phyloP scores from a whole-genome alignment of 2,888 invertebrate species.

The Ametastegia equiseti region DNA sequence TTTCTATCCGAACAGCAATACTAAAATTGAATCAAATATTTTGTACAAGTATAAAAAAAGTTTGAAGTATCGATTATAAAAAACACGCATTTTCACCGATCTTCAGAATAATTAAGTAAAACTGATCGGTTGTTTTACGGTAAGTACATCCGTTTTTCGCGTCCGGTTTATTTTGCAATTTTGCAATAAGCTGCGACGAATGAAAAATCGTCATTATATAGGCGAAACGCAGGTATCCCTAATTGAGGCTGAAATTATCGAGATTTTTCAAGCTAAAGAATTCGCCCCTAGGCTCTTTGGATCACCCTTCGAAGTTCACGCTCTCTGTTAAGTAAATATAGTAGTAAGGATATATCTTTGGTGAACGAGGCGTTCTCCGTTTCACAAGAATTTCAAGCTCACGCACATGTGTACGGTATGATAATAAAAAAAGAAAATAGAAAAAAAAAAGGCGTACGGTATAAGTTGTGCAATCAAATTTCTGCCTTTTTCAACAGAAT shows the following conservation, averaged over 20 bases:
- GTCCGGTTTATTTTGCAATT: not conserved
- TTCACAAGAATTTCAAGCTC: not conserved
- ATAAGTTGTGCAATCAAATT: slow-evolving; percentile 20
- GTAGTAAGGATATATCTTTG: not conserved
- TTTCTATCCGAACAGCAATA: not conserved
- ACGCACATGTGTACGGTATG: not conserved
- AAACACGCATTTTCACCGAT: not conserved
- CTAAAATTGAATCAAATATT: slow-evolving; percentile 7
- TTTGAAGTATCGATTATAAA: not conserved
- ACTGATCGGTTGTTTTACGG: not conserved
- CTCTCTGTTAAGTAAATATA: not conserved
- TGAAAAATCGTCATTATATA: too few species aligned
- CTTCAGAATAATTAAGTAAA: not conserved
- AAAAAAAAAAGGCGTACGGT: not conserved
- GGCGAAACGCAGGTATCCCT: too few species aligned
- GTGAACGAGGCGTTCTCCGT: not conserved
- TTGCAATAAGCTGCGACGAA: not conserved
- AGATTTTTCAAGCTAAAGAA: not conserved
- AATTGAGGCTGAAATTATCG: too few species aligned
- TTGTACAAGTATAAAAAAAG: not conserved
- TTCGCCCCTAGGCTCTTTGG: not conserved
- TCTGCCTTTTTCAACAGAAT: slow-evolving; percentile 1
- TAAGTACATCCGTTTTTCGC: too few species aligned
- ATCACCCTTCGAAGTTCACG: not conserved
- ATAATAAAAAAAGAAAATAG: not conserved